Percentiles rank a stretch among this genome's conserved stretches.
phyloP scores from a whole-genome alignment of 30 jellyfish, hydroid and myxozoan species.

The Turritopsis rubra region DNA sequence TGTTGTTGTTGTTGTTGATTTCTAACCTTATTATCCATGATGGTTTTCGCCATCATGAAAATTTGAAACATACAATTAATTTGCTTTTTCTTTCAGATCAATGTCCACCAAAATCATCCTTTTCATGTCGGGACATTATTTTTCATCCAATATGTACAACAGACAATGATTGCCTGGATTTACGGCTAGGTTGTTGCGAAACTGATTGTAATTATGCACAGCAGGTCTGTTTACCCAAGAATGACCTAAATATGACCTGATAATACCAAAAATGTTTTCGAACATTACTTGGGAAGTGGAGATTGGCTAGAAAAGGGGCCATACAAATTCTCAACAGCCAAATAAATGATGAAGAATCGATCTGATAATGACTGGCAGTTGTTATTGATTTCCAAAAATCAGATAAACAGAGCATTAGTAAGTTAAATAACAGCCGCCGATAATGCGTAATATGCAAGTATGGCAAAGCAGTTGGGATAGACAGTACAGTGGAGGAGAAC shows the following conservation, averaged over 20 bases:
- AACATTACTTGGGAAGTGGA: too few relatives aligned
- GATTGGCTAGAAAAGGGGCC: too few relatives aligned
- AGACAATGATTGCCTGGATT: slow-evolving; percentile 26
- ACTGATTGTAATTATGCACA: slow-evolving; percentile 48
- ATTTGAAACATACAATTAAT: background rate
- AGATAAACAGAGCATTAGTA: too few relatives aligned
- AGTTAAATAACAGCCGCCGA: too few relatives aligned
- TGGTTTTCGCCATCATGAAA: background rate
- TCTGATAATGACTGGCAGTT: too few relatives aligned
- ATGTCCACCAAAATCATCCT: slow-evolving; percentile 30
- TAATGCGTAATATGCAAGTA: too few relatives aligned
- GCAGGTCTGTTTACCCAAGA: slow-evolving; percentile 31
- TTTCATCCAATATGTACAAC: slow-evolving; percentile 9
- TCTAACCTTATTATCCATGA: background rate
- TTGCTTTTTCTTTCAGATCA: slow-evolving; percentile 4
- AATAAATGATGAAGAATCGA: too few relatives aligned
- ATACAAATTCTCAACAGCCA: too few relatives aligned
- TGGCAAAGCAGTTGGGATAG: too few relatives aligned
- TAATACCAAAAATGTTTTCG: background rate
- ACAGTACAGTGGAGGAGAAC: too few relatives aligned
- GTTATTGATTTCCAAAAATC: too few relatives aligned
- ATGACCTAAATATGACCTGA: background rate
- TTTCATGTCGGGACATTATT: slow-evolving; percentile 14
- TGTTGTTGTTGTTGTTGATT: background rate
- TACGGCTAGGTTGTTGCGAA: slow-evolving; percentile 41